These are phyloP conservation scores for Phaonia tiefii DNA, from an alignment of 2,888 invertebrate genomes.

Conservation along the genomic window DNA sequence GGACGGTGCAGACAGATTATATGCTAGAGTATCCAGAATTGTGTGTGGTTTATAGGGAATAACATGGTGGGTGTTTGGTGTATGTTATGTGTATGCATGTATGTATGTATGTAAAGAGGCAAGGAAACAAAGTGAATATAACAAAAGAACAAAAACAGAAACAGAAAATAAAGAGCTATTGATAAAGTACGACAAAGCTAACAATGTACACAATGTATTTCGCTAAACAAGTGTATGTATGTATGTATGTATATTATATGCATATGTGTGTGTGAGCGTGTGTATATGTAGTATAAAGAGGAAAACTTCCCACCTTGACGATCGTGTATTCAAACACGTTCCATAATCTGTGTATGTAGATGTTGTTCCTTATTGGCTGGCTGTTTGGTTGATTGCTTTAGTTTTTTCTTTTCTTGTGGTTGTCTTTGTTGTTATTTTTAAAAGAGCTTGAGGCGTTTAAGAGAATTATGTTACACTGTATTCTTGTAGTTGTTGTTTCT, in stretches of 20 bases:
- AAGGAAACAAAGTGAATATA: constrained; percentile 1
- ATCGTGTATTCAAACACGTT: constrained; percentile 31
- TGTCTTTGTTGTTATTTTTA: neutral
- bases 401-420: neutral
- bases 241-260: neutral
- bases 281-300: constrained; percentile 24
- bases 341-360: neutral
- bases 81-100: too few species aligned
- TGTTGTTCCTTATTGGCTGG: constrained; percentile 2
- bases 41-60: too few species aligned
- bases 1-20: neutral
- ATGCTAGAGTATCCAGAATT: too few species aligned
- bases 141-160: constrained; percentile 15
- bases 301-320: constrained; percentile 46
- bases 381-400: constrained; percentile 9
- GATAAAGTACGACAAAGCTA: too few species aligned
- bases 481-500: constrained; percentile 1
- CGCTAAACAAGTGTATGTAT: too few species aligned
- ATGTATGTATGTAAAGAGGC: neutral
- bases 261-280: neutral
- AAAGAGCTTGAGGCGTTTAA: too few species aligned
- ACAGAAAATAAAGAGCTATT: too few species aligned
- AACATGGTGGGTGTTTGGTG: too few species aligned
- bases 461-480: too few species aligned
- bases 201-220: too few species aligned